Conservation (phyloP, 1,140 invertebrate species). For the Zaprionus gabonicus region DNA sequence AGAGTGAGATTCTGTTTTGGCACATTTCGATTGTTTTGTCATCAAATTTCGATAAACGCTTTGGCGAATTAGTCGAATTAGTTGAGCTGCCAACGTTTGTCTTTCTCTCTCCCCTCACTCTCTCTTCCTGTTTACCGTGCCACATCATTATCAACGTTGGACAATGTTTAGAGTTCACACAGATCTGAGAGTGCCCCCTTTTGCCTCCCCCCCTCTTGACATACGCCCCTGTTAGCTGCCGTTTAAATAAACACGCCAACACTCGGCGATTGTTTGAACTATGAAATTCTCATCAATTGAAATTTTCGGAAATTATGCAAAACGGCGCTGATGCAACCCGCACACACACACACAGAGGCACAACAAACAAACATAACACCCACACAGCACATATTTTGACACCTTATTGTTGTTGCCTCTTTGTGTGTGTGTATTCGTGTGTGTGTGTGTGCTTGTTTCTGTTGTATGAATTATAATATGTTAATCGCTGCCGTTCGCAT, state of each 20-base stretch:
- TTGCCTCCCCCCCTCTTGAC: background rate
- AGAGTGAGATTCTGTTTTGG: background rate
- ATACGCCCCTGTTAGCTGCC: slow-evolving; percentile 3
- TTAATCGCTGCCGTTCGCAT: slow-evolving; percentile 81
- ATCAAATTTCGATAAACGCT: slow-evolving; percentile 19
- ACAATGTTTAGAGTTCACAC: slow-evolving; percentile 24
- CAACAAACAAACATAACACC: slow-evolving; percentile 18
- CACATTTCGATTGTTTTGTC: slow-evolving; percentile 16
- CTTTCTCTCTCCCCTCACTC: background rate
- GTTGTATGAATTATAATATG: slow-evolving; percentile 77
- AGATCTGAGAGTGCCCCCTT: background rate
- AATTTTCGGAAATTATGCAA: slow-evolving; percentile 78
- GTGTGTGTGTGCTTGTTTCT: slow-evolving; percentile 53
- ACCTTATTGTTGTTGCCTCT: slow-evolving; percentile 21
- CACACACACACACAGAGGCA: slow-evolving; percentile 24
- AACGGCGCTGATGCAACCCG: slow-evolving; percentile 49
- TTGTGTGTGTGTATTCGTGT: slow-evolving; percentile 30
- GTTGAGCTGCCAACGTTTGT: background rate
- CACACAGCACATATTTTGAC: slow-evolving; percentile 15
- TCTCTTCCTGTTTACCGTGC: slow-evolving; percentile 9
- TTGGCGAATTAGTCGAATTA: slow-evolving; percentile 22
- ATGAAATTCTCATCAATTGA: slow-evolving; percentile 71
- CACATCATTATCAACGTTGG: slow-evolving; percentile 23
- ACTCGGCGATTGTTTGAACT: slow-evolving; percentile 66
- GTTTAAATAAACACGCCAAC: slow-evolving; percentile 50